phyloP scores from a whole-genome alignment of 2,113 vertebrate genomes.

The Hippopotamus amphibius region DNA sequence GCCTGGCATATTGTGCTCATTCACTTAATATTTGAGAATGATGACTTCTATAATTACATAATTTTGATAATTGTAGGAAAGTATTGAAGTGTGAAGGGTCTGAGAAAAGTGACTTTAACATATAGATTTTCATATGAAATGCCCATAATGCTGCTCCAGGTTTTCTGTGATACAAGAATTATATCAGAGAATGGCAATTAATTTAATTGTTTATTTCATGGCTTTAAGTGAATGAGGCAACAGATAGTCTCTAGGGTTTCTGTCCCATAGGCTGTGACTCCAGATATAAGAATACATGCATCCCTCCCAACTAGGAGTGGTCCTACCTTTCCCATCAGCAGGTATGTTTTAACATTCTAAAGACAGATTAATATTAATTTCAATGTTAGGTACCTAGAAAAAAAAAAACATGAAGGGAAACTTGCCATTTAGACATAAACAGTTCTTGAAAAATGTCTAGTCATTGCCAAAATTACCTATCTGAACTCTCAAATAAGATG shows the following conservation, averaged over 20 bases:
- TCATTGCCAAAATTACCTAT: neutral
- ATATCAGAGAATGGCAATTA: neutral
- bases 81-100: neutral
- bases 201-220: slow-evolving; percentile 1
- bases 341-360: slow-evolving; percentile 37
- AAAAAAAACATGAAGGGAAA: accelerated
- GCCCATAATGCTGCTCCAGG: neutral
- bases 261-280: neutral
- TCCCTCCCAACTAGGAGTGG: no score
- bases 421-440: neutral
- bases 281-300: no score
- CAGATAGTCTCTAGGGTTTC: neutral
- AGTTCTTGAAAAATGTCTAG: neutral
- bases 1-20: neutral
- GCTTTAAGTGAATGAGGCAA: neutral
- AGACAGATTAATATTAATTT: neutral
- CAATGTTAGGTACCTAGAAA: neutral
- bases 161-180: neutral
- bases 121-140: neutral
- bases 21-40: neutral
- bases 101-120: neutral
- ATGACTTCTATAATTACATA: neutral
- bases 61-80: neutral
- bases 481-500: neutral
- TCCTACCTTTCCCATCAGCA: neutral